Percentiles rank a stretch among this genome's conserved stretches.
Conservation (phyloP, 1,140 invertebrate genomes). For the Neuroterus valhalla region DNA sequence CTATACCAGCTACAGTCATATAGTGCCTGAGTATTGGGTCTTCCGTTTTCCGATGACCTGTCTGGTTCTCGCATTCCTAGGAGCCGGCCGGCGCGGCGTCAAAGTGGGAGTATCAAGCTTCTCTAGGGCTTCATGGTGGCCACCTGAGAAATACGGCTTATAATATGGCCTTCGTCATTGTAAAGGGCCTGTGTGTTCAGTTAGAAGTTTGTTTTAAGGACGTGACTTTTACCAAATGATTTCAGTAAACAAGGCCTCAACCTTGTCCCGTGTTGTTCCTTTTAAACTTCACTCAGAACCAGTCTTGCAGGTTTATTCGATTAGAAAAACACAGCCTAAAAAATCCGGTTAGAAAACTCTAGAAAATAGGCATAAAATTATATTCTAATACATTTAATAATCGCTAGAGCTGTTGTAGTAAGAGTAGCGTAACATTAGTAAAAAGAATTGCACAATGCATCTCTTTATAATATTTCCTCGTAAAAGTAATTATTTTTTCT, state of each 20-base stretch:
- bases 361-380: too few relatives aligned
- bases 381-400: too few relatives aligned
- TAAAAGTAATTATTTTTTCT: not conserved
- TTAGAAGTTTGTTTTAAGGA: conserved; percentile 47
- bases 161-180: conserved; percentile 4
- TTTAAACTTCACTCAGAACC: conserved; percentile 2
- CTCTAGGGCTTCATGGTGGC: conserved; percentile 27
- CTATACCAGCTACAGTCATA: not conserved
- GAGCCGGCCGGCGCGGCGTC: conserved; percentile 16
- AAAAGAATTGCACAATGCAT: not conserved
- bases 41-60: conserved; percentile 12
- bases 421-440: not conserved
- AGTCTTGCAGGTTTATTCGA: not conserved
- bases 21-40: too few relatives aligned
- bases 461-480: not conserved
- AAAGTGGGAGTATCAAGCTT: conserved; percentile 29
- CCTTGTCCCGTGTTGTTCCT: not conserved
- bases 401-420: too few relatives aligned
- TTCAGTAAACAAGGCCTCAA: conserved; percentile 39
- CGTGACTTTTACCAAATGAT: conserved; percentile 51
- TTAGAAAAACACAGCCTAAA: too few relatives aligned
- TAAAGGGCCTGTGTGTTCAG: conserved; percentile 42
- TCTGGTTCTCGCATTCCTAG: conserved; percentile 18
- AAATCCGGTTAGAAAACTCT: too few relatives aligned
- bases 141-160: conserved; percentile 28